These are phyloP conservation scores for Tigriopus californicus DNA, from an alignment of 2,888 invertebrate species.

Conservation along the genomic window DNA sequence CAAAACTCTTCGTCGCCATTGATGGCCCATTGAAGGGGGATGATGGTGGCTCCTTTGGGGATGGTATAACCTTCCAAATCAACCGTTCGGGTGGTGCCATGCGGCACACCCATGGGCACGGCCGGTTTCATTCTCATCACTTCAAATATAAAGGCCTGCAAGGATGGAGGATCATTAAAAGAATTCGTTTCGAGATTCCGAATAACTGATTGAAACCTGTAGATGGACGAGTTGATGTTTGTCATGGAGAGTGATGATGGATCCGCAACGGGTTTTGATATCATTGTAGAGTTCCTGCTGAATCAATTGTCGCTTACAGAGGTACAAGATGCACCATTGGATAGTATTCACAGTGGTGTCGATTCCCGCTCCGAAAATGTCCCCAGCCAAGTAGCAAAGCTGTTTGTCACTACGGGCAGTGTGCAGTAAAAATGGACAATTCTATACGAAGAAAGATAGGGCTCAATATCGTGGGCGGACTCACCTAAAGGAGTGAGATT, in stretches of 20 bases:
- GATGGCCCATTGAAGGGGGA: slow-evolving; percentile 59
- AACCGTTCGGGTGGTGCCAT: slow-evolving; percentile 39
- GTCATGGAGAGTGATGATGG: not conserved
- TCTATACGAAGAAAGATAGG: too few species aligned
- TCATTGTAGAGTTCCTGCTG: slow-evolving; percentile 32
- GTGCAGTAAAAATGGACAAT: too few species aligned
- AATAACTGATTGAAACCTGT: too few species aligned
- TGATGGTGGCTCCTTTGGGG: slow-evolving; percentile 47
- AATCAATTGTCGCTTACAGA: slow-evolving; percentile 46
- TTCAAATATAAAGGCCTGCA: slow-evolving; percentile 55
- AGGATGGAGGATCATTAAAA: too few species aligned
- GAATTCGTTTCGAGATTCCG: too few species aligned
- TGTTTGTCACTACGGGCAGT: slow-evolving; percentile 48
- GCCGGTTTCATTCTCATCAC: slow-evolving; percentile 56
- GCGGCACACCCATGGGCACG: slow-evolving; percentile 65
- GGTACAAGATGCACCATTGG: slow-evolving; percentile 58
- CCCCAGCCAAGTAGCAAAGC: slow-evolving; percentile 51
- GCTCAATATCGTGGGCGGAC: too few species aligned
- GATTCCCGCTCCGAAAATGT: slow-evolving; percentile 65
- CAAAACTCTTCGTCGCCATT: slow-evolving; percentile 50
- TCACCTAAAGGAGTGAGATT: not conserved
- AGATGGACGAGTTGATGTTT: not conserved
- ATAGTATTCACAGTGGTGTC: slow-evolving; percentile 63
- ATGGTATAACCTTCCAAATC: slow-evolving; percentile 39
- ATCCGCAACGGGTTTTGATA: not conserved